Evolutionary conservation across 2,113 vertebrate species (phyloP), one percentile per base, ranked within the genome.

Genomic region (Ancistrus triradiatus): DNA sequence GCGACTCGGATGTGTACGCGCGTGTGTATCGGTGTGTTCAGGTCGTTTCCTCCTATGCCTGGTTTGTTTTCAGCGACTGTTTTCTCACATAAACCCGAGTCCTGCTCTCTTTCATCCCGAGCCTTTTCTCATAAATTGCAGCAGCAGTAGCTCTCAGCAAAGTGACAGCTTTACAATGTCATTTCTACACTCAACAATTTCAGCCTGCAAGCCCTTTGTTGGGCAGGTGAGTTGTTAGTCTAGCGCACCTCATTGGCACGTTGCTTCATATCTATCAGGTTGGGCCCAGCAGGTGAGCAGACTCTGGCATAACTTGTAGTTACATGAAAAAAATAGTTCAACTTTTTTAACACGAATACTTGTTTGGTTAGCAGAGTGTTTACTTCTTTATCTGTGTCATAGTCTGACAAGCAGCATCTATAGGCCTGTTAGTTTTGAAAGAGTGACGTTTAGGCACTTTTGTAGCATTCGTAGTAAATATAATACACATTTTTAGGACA

Each of bases 1-100:
- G 49, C 79, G 73, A 80, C 77, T 75, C 57, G 31, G 7, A 49
- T 70, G 33, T 57, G 66, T 19, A 37, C 15, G 24, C 37, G 33
- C 53, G 53, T 59, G 24, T 51, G 25, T 33, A 37, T 53, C 31
- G 66, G 69, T 61, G 60, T 48, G 27, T 38, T 25, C 46, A 43
- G 59, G 55, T 70, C 60, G 61, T 73, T 76, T 52, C 60, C 62
- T 61, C 63, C 48, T 43, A 72, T 35, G 75, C 68, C 70, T 80
- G 77, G 63, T 79, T 83, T 67, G 69, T 77, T 81, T 82, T 79
- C 68, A 55, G 75, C 75, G 75, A 79, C 75, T 83, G 76, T 75
- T 81, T 82, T 83, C 75, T 71, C 83, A 80, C 83, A 78, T 80
- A 72, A 84, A 85, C 70, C 14, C 67, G 78, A 81, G 58, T 73